Base-by-base conservation (phyloP, 2,113 vertebrate genomes). In the Thermophis baileyi region DNA sequence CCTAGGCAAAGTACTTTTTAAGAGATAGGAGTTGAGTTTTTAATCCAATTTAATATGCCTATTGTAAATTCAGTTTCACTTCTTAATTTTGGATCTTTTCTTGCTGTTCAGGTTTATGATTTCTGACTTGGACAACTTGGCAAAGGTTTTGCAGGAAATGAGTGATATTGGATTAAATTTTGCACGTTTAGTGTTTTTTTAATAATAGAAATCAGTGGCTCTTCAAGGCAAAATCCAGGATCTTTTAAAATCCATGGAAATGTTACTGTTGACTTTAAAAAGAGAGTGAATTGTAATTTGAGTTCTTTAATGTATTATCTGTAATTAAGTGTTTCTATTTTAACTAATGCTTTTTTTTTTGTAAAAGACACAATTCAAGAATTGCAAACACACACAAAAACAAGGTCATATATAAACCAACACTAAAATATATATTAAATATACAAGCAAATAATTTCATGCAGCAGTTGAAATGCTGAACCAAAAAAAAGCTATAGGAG, bases 41-140 rank as follows among this genome's bases (percentile, higher is more conserved):
- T 94, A 96, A 96, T 95, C 95, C 93, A 91, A 0, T 93, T 57
- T 95, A 91, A 95, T 93, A 93, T 95, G 90, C 91, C 88, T 69
- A 30, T 85, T 92, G 88, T 95, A 96, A 96, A 96, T 57, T 57
- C 92, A 89, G 91, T 51, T 53, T 95, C 40, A 85, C 95, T 95
- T 93, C 74, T 93, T 94, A 92, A 95, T 93, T 93, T 94, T 85
- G 87, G 53, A 92, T 95, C 81, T 95, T 54, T 95, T 96, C 94
- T 93, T 92, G 95, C 89, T 63, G 11, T 95, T 94, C 87, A 92
- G 87, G 60, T 95, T 93, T 92, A 89, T 91, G 63, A 94, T 54
- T 69, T 94, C 60, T 81, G 94, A 87, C 93, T 93, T 89, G 95
- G 94, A 92, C 40, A 96, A 94, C 89, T 86, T 11, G 81, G 81